Percentiles rank a stretch among this genome's conserved stretches.
Evolutionary conservation across 2,888 invertebrate genomes (phyloP).

Genomic region (Synergus gifuensis): DNA sequence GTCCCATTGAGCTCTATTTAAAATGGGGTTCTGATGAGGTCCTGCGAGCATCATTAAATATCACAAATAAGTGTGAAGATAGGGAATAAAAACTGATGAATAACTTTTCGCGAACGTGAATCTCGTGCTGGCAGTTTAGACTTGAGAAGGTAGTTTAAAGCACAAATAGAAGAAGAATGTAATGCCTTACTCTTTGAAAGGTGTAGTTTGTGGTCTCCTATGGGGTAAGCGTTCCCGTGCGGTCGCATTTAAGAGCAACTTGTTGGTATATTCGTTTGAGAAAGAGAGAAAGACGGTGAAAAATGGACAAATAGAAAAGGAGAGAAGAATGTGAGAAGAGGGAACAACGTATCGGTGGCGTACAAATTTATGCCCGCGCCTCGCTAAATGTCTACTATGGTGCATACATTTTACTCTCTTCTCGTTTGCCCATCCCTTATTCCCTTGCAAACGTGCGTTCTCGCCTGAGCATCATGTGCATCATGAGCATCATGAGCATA

Average conservation of each 20-base stretch:
- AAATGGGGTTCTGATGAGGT: too few species aligned
- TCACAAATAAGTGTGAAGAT: neutral
- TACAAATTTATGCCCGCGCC: slow-evolving; percentile 70
- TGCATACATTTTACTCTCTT: slow-evolving; percentile 61
- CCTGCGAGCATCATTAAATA: neutral
- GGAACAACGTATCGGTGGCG: slow-evolving; percentile 62
- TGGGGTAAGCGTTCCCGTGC: neutral
- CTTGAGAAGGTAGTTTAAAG: neutral
- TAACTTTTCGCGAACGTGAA: neutral
- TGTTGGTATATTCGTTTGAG: slow-evolving; percentile 13
- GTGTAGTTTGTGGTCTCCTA: slow-evolving; percentile 17
- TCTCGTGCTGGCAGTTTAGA: neutral
- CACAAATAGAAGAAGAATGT: neutral
- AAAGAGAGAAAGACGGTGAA: slow-evolving; percentile 46
- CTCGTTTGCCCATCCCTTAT: slow-evolving; percentile 40
- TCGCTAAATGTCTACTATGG: slow-evolving; percentile 66
- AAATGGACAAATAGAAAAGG: slow-evolving; percentile 9
- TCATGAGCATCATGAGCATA: too few species aligned
- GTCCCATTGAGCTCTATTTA: too few species aligned
- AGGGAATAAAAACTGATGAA: neutral
- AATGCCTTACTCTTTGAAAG: neutral
- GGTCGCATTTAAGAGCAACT: neutral
- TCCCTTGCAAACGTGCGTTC: neutral
- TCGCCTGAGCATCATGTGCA: neutral
- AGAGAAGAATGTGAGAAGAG: slow-evolving; percentile 50